Evolutionary conservation across 2,797 vertebrate species (phyloP).

Genomic region (Poecilia gillii): DNA sequence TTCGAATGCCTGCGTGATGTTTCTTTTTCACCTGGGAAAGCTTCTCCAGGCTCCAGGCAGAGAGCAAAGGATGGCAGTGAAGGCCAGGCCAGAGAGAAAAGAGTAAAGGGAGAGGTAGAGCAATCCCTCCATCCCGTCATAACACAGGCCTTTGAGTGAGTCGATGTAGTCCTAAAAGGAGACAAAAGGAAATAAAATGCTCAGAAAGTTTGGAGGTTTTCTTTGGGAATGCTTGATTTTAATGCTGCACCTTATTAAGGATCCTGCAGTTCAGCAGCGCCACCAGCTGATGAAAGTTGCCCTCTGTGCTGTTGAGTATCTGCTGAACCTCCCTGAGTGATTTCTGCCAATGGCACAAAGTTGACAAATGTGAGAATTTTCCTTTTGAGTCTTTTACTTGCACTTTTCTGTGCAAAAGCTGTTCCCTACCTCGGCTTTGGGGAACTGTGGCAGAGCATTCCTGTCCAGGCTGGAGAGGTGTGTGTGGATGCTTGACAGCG

Average conservation of each 20-base stretch:
- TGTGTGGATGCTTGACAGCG: slow-evolving; percentile 90
- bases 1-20: slow-evolving; percentile 3
- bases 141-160: slow-evolving; percentile 90
- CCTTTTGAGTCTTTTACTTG: background rate
- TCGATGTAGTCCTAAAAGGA: slow-evolving; percentile 86
- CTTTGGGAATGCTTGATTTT: too few relatives aligned
- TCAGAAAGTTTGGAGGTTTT: background rate
- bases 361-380: background rate
- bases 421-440: slow-evolving; percentile 85
- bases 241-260: slow-evolving; percentile 89
- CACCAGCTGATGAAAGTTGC: slow-evolving; percentile 92
- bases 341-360: slow-evolving; percentile 73
- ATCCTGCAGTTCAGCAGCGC: slow-evolving; percentile 90
- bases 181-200: background rate
- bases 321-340: slow-evolving; percentile 89
- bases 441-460: slow-evolving; percentile 88
- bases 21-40: slow-evolving; percentile 85
- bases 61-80: slow-evolving; percentile 90
- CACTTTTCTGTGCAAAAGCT: background rate
- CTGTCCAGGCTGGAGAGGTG: slow-evolving; percentile 90
- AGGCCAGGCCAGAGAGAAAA: slow-evolving; percentile 86
- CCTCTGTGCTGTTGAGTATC: slow-evolving; percentile 90
- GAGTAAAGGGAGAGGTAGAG: slow-evolving; percentile 87
- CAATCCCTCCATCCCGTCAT: slow-evolving; percentile 91
- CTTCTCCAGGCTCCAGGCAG: slow-evolving; percentile 91